These are phyloP conservation scores for Anisognathus igniventris DNA, from an alignment of 2,797 vertebrate genomes.

Conservation along the genomic window DNA sequence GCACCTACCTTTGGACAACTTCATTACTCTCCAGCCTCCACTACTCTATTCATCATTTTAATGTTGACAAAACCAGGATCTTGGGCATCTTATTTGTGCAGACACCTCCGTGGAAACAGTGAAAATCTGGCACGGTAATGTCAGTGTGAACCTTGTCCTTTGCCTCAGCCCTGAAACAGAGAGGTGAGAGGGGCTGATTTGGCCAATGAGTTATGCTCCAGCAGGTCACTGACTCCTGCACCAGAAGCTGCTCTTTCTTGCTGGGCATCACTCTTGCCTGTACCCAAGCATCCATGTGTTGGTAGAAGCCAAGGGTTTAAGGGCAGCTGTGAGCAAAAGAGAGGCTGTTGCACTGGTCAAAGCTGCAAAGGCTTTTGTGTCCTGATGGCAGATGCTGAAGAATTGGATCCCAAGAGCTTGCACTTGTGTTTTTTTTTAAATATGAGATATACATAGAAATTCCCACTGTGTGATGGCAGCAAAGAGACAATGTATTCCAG, in stretches of 20 bases:
- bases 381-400: background rate
- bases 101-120: accelerated
- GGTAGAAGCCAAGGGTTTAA: background rate
- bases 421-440: background rate
- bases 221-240: background rate
- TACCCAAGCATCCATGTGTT: background rate
- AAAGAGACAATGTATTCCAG: background rate
- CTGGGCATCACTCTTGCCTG: accelerated
- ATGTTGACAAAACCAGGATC: background rate
- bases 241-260: background rate
- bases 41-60: background rate
- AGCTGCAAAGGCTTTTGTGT: background rate
- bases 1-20: background rate
- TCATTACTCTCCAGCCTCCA: background rate
- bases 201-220: background rate
- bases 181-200: background rate
- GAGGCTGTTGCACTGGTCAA: background rate
- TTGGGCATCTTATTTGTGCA: background rate
- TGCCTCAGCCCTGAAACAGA: background rate
- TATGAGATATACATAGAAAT: background rate
- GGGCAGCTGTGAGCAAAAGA: background rate
- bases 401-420: background rate
- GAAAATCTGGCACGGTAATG: background rate
- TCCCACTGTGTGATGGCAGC: background rate
- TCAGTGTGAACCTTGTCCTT: background rate